Conservation (phyloP, 2,113 vertebrate genomes). For the Ciconia maguari region DNA sequence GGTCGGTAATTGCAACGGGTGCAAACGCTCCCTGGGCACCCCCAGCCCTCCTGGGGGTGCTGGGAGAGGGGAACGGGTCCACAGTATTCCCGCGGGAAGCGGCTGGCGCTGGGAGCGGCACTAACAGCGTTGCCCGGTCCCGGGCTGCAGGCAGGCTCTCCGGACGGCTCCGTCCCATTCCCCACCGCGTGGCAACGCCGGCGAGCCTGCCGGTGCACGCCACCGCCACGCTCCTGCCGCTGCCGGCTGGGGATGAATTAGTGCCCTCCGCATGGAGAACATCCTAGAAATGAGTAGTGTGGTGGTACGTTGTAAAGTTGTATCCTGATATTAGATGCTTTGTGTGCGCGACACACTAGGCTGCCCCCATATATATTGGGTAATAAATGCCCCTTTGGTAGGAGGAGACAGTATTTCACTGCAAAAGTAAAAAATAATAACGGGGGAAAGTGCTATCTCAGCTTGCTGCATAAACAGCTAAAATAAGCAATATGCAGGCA, state of each 20-base stretch:
- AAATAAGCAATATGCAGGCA: slow-evolving; percentile 51
- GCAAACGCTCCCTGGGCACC: rapidly evolving
- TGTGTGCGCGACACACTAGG: background rate
- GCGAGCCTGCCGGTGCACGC: rapidly evolving
- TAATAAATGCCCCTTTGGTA: slow-evolving; percentile 38
- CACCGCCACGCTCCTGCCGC: background rate
- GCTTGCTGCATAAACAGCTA: slow-evolving; percentile 64
- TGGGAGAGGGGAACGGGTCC: too few relatives aligned
- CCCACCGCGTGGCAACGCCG: rapidly evolving
- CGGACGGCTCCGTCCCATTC: background rate
- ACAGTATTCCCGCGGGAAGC: background rate
- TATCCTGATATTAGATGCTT: background rate
- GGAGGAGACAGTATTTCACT: slow-evolving; percentile 41
- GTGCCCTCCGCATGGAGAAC: background rate
- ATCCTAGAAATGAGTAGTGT: background rate
- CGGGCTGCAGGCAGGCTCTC: background rate
- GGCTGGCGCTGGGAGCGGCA: background rate
- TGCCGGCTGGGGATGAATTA: background rate
- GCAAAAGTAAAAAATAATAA: slow-evolving; percentile 59
- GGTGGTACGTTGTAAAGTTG: background rate
- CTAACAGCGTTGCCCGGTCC: rapidly evolving
- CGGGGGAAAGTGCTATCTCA: slow-evolving; percentile 65
- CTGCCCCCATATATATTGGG: background rate
- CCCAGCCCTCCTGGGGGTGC: too few relatives aligned
- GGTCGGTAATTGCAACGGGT: background rate